phyloP scores from a whole-genome alignment of 1,140 invertebrate genomes.

The Venustaconcha ellipsiformis region DNA sequence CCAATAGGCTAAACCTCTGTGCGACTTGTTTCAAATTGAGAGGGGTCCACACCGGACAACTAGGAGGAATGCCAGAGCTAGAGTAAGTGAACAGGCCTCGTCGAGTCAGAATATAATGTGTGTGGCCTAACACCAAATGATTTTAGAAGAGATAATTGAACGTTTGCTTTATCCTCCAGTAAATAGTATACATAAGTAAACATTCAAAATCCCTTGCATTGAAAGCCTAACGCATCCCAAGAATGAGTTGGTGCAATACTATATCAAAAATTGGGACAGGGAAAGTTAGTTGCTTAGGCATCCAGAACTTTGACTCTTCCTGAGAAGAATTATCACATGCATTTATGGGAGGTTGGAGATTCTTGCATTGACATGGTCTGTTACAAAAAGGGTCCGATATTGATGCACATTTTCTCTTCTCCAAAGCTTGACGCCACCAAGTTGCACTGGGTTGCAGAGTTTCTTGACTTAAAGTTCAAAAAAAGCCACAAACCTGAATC shows the following conservation, averaged over 20 bases:
- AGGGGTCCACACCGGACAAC: constrained; percentile 37
- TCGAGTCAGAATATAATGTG: constrained; percentile 11
- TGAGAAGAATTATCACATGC: constrained; percentile 30
- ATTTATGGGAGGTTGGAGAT: constrained; percentile 36
- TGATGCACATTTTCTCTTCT: constrained; percentile 17
- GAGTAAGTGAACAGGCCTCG: constrained; percentile 10
- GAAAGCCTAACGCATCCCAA: constrained; percentile 67
- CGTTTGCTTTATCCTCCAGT: constrained; percentile 42
- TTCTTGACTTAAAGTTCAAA: constrained; percentile 25
- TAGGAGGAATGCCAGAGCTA: constrained; percentile 15
- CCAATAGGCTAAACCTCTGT: constrained; percentile 28
- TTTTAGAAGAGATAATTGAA: constrained; percentile 46
- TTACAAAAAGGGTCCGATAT: constrained; percentile 22
- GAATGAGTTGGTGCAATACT: constrained; percentile 66
- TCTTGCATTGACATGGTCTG: constrained; percentile 35
- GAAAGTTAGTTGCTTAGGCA: constrained; percentile 33
- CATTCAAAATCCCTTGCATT: constrained; percentile 60
- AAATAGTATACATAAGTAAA: constrained; percentile 52
- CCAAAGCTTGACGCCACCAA: constrained; percentile 26
- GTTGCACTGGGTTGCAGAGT: constrained; percentile 23
- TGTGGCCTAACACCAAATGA: constrained; percentile 18
- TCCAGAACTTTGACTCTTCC: constrained; percentile 26
- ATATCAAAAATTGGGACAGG: constrained; percentile 54
- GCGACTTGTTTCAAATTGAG: neutral
- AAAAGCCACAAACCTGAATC: constrained; percentile 17